Conservation (phyloP, 64 coral and sea anemone species). For the Hydrozoanthus tunicans region DNA sequence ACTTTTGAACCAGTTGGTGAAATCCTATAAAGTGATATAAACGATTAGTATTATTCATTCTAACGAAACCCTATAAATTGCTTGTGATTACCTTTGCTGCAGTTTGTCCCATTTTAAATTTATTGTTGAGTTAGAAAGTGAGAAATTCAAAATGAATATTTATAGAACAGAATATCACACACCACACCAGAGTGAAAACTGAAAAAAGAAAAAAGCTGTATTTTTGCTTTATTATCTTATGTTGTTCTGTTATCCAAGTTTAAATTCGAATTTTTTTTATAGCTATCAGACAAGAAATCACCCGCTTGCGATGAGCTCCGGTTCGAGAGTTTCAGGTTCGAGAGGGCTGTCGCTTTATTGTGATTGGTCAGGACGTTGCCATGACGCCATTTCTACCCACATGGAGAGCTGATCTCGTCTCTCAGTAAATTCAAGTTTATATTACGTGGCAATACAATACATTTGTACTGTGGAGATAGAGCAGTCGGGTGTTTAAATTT, state of each 20-base stretch:
- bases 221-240: neutral
- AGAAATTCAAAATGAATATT: too few relatives aligned
- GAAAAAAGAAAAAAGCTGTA: neutral
- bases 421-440: slow-evolving; percentile 7
- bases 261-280: slow-evolving; percentile 1
- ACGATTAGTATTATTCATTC: too few relatives aligned
- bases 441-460: slow-evolving; percentile 30
- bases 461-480: slow-evolving; percentile 13
- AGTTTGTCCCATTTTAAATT: too few relatives aligned
- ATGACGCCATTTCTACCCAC: neutral
- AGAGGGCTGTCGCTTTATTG: neutral
- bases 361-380: neutral
- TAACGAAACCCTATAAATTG: too few relatives aligned
- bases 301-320: slow-evolving; percentile 10
- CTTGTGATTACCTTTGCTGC: too few relatives aligned
- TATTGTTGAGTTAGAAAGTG: too few relatives aligned
- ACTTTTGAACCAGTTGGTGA: too few relatives aligned
- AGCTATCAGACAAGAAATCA: slow-evolving; percentile 53
- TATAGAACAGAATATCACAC: too few relatives aligned
- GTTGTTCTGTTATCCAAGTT: neutral
- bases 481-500: slow-evolving; percentile 25
- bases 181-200: too few relatives aligned
- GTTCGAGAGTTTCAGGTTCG: neutral
- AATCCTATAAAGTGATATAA: neutral
- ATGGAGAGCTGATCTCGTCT: neutral